Base-by-base conservation (phyloP, 1,140 invertebrate genomes). In the Epicauta chinensis region DNA sequence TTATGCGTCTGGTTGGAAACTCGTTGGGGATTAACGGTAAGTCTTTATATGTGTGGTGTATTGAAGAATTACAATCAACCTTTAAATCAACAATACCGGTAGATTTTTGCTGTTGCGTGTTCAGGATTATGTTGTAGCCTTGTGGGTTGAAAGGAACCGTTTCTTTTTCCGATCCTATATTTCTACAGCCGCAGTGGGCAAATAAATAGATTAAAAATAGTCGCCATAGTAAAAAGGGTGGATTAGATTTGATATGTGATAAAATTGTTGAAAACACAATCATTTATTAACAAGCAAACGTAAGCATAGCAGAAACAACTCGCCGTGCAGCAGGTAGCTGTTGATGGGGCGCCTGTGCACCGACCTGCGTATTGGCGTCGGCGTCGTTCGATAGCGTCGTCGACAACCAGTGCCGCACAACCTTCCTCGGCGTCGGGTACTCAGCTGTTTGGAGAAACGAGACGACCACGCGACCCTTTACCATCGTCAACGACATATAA, bases 321-420 rank as follows among this genome's bases (percentile, higher is more conserved):
- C 56, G 42, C 53, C 56, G 57, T 65, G 67, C 67, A 66, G 65
- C 67, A 67, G 65, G 67, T 67, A 67, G 67, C 58, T 62, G 60
- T 42, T 49, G 47, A 43, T 42, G 57, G 34, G 55, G 60, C 61
- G 63, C 53, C 62, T 60, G 49, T 61, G 60, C 58, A 59, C 49
- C 61, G 56, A 53, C 64, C 53, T 65, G 62, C 65, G 66, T 64
- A 51, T 49, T 65, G 61, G 57, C 59, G 64, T 54, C 64, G 66
- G 61, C 68, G 66, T 67, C 68, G 68, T 60, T 70, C 68, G 62
- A 70, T 68, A 68, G 61, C 62, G 59, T 48, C 66, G 64, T 61
- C 62, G 58, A 53, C 53, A 41, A 59, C 53, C 63, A 70, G 68
- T 70, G 66, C 65, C 65, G 65, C 64, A 67, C 64, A 67, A 70